Conservation (phyloP, 2,888 invertebrate genomes). For the Drosophila macrothrix region DNA sequence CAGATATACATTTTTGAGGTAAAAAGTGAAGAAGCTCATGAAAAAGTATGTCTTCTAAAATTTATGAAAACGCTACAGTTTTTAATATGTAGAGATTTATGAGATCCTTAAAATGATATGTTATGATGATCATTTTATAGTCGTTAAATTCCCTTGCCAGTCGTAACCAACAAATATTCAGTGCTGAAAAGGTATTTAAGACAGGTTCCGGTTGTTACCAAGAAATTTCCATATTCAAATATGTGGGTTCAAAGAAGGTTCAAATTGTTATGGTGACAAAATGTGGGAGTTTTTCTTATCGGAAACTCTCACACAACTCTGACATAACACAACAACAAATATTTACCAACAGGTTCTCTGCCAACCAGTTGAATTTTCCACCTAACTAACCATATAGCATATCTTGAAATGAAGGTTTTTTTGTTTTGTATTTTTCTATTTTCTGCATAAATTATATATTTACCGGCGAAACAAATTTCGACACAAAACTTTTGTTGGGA, state of each 20-base stretch:
- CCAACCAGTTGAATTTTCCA: constrained; percentile 60
- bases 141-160: not conserved
- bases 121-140: not conserved
- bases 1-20: not conserved
- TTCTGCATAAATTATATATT: constrained; percentile 74
- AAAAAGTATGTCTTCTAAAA: not conserved
- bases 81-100: not conserved
- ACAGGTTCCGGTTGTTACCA: constrained; percentile 42
- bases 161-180: not conserved
- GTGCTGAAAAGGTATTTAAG: constrained; percentile 1
- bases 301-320: constrained; percentile 62
- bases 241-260: constrained; percentile 5
- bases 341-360: constrained; percentile 41
- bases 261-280: constrained; percentile 38
- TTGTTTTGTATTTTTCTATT: constrained; percentile 5
- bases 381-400: constrained; percentile 45
- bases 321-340: not conserved
- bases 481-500: constrained; percentile 32
- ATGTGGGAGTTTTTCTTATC: constrained; percentile 63
- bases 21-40: not conserved
- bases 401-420: constrained; percentile 19
- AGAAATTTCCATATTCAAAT: constrained; percentile 51
- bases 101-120: not conserved
- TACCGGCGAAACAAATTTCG: constrained; percentile 56
- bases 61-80: not conserved